phyloP scores from a whole-genome alignment of 2,888 invertebrate genomes.

The Thereva unica region DNA sequence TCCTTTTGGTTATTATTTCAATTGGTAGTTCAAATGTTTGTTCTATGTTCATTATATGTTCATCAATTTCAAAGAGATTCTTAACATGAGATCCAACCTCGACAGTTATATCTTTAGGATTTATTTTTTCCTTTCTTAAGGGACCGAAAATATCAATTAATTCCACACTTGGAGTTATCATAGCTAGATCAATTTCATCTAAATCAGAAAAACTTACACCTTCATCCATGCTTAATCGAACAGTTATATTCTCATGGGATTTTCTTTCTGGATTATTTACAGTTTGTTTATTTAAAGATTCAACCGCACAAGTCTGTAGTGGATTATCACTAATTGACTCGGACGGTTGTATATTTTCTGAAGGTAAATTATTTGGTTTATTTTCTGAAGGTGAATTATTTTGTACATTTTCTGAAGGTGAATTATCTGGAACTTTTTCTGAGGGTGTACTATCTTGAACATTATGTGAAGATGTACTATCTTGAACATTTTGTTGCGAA shows the following conservation, averaged over 20 bases:
- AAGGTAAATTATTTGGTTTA: too few relatives aligned
- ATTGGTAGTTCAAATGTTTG: conserved; percentile 11
- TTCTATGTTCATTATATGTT: neutral
- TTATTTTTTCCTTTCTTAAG: neutral
- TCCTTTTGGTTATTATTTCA: neutral
- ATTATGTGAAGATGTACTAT: too few relatives aligned
- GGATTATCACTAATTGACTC: too few relatives aligned
- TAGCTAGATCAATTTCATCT: conserved; percentile 49
- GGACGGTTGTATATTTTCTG: too few relatives aligned
- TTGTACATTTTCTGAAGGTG: too few relatives aligned
- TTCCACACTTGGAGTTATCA: conserved; percentile 50
- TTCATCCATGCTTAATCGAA: conserved; percentile 47
- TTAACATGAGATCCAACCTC: neutral
- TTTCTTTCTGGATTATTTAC: neutral
- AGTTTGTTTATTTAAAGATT: too few relatives aligned
- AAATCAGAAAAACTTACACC: conserved; percentile 54
- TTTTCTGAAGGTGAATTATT: too few relatives aligned
- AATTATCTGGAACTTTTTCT: too few relatives aligned
- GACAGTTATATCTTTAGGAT: conserved; percentile 6
- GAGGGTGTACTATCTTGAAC: too few relatives aligned
- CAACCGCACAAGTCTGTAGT: too few relatives aligned
- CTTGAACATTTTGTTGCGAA: too few relatives aligned
- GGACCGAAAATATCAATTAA: conserved; percentile 49
- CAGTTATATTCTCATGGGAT: conserved; percentile 36
- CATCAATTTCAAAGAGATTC: conserved; percentile 11